A percentile compares a stretch with the other conserved stretches of the same genome.
Evolutionary conservation across 2,113 vertebrate species (phyloP).

Genomic region (Ammospiza caudacuta): DNA sequence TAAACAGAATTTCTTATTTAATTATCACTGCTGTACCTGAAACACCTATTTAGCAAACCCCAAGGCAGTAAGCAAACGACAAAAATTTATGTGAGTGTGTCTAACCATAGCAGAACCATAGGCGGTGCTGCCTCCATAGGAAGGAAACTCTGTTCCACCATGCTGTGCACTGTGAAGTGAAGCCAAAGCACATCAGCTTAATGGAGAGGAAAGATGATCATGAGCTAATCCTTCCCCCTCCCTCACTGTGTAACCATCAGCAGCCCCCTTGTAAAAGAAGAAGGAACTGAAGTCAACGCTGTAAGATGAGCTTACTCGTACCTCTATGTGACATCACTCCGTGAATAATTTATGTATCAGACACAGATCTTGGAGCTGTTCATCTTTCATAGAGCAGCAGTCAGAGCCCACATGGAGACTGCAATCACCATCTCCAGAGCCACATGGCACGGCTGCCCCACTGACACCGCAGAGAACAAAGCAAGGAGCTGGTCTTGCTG

Average conservation of each 20-base stretch:
- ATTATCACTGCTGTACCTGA: not conserved
- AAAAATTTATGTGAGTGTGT: not conserved
- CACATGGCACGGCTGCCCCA: not conserved
- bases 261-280: not conserved
- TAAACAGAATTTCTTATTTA: not conserved
- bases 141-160: not conserved
- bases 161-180: not conserved
- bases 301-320: not conserved
- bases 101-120: not conserved
- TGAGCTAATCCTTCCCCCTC: not conserved
- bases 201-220: conserved; percentile 29
- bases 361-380: conserved; percentile 3
- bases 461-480: not conserved
- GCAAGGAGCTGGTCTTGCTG: not conserved
- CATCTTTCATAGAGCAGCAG: conserved; percentile 17
- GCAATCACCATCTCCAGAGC: not conserved
- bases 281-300: not conserved
- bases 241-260: not conserved
- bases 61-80: not conserved
- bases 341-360: conserved; percentile 49
- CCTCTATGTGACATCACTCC: not conserved
- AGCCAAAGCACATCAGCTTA: conserved; percentile 37
- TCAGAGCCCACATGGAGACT: not conserved
- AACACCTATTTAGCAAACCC: not conserved
- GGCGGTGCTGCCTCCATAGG: not conserved